Conservation (phyloP, 2,888 invertebrate genomes). For the Aphodius sticticus region DNA sequence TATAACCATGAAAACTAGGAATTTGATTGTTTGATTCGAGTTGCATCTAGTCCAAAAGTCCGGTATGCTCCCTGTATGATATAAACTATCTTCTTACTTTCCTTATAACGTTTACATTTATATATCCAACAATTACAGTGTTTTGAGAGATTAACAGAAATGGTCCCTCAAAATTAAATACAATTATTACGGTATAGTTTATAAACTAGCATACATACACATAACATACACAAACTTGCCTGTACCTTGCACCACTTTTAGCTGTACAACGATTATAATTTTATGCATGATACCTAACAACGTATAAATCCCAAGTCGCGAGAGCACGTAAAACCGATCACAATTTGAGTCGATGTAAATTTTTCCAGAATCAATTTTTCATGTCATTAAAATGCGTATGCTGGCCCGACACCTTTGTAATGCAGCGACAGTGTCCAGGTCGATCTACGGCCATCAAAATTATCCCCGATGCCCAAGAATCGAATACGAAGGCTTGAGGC, state of each 20-base stretch:
- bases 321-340: neutral
- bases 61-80: too few species aligned
- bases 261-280: neutral
- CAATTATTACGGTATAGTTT: too few species aligned
- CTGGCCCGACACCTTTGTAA: neutral
- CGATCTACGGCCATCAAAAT: neutral
- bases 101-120: too few species aligned
- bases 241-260: neutral
- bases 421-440: neutral
- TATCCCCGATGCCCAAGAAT: neutral
- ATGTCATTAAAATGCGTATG: neutral
- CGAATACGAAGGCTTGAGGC: constrained; percentile 13
- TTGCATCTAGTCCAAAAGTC: too few species aligned
- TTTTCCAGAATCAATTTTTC: neutral
- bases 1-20: too few species aligned
- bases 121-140: too few species aligned
- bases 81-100: too few species aligned
- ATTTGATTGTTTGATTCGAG: too few species aligned
- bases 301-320: neutral
- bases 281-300: neutral
- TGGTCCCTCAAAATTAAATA: too few species aligned
- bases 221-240: neutral
- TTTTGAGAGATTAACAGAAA: too few species aligned
- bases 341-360: neutral
- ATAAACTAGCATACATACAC: neutral